Percentiles rank a stretch among this genome's conserved stretches.
Evolutionary conservation across 2,113 vertebrate species (phyloP).

Genomic region (Mobula birostris): DNA sequence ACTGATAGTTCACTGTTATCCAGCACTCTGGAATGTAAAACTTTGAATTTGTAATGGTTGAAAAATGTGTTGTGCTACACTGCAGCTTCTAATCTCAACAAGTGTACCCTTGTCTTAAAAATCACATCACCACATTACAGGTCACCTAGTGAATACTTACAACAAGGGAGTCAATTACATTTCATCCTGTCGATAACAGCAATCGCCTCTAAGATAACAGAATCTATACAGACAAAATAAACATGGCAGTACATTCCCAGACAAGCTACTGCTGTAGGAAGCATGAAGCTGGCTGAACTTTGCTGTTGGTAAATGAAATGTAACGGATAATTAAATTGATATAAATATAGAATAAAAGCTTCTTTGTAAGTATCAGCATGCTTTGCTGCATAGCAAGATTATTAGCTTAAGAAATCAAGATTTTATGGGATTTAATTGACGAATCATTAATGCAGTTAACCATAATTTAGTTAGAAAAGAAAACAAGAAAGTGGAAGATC

Average conservation of each 20-base stretch:
- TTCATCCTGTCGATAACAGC: slow-evolving; percentile 32
- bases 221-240: slow-evolving; percentile 24
- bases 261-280: neutral
- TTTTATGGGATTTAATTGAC: neutral
- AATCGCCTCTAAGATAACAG: slow-evolving; percentile 32
- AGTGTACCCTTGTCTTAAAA: slow-evolving; percentile 32
- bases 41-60: neutral
- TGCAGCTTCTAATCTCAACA: slow-evolving; percentile 14
- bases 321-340: neutral
- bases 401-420: neutral
- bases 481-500: neutral
- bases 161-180: slow-evolving; percentile 6
- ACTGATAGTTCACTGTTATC: slow-evolving; percentile 8
- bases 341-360: slow-evolving; percentile 19
- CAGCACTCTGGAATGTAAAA: neutral
- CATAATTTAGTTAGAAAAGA: slow-evolving; percentile 6
- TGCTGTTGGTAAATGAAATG: slow-evolving; percentile 21
- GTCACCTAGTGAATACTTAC: slow-evolving; percentile 23
- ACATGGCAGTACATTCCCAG: slow-evolving; percentile 7
- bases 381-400: neutral
- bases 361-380: slow-evolving; percentile 10
- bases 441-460: neutral
- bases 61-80: slow-evolving; percentile 14
- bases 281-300: neutral
- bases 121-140: neutral